phyloP scores from a whole-genome alignment of 2,797 vertebrate species.

The Anguilla obscura region DNA sequence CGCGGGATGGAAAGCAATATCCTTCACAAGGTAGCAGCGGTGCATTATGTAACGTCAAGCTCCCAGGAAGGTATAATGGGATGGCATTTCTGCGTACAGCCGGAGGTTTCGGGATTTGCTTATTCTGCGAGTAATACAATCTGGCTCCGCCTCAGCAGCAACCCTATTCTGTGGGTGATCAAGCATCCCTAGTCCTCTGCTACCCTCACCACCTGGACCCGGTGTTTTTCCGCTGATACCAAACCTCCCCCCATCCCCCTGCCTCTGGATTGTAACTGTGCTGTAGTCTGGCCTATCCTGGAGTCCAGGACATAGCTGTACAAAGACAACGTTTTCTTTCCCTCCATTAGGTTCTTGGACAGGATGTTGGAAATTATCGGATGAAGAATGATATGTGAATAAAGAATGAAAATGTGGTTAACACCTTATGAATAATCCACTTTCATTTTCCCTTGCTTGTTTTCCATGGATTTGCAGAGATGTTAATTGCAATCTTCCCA shows the following conservation, averaged over 20 bases:
- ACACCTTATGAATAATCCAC: neutral
- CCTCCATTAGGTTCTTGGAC: neutral
- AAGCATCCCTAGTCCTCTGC: neutral
- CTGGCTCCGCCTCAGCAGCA: conserved; percentile 28
- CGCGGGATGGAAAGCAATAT: neutral
- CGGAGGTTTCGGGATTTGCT: neutral
- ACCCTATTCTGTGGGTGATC: neutral
- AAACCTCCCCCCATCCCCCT: no score
- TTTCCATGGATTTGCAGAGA: neutral
- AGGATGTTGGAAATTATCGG: neutral
- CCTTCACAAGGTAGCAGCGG: neutral
- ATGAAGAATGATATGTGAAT: neutral
- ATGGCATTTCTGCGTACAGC: neutral
- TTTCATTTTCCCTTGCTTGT: neutral
- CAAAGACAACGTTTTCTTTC: neutral
- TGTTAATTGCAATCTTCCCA: neutral
- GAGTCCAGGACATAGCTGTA: neutral
- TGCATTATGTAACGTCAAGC: neutral
- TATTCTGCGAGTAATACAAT: conserved; percentile 26
- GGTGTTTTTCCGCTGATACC: conserved; percentile 14
- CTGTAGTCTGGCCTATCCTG: neutral
- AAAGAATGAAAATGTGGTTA: neutral
- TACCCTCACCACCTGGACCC: neutral
- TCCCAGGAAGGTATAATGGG: conserved; percentile 1
- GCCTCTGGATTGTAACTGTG: neutral